phyloP scores from a whole-genome alignment of 2,888 invertebrate species.

The Caenorhabditis virilis region DNA sequence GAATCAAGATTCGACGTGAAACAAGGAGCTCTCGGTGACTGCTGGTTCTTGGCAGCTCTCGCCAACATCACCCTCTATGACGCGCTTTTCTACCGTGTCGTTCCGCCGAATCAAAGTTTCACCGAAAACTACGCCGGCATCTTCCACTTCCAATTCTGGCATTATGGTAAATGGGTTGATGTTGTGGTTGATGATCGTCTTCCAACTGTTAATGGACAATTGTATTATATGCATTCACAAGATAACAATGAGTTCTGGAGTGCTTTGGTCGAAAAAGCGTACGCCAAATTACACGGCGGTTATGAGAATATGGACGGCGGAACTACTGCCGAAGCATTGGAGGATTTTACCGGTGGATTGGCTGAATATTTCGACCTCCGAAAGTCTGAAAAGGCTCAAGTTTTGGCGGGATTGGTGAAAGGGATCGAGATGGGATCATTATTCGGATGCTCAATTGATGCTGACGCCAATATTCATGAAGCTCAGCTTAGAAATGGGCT shows the following conservation, averaged over 20 bases:
- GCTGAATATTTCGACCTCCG: conserved; percentile 75
- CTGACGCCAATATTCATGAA: conserved; percentile 33
- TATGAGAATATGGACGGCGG: conserved; percentile 97
- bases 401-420: conserved; percentile 81
- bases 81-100: conserved; percentile 88
- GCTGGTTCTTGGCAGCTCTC: conserved; percentile 76
- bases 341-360: conserved; percentile 83
- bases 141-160: conserved; percentile 78
- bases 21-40: conserved; percentile 34
- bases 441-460: conserved; percentile 91
- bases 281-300: conserved; percentile 78
- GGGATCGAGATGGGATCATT: conserved; percentile 87
- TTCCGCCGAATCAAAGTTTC: conserved; percentile 84
- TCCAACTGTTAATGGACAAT: conserved; percentile 81
- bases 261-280: conserved; percentile 90
- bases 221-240: conserved; percentile 83
- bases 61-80: conserved; percentile 87
- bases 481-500: conserved; percentile 75
- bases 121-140: conserved; percentile 78
- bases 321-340: conserved; percentile 96
- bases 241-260: conserved; percentile 93
- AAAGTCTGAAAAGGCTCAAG: conserved; percentile 24
- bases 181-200: conserved; percentile 89
- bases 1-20: conserved; percentile 93
- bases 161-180: conserved; percentile 78